Evolutionary conservation across 2,113 vertebrate genomes (phyloP), one percentile per base, ranked within the genome.

Genomic region (Nestor notabilis): DNA sequence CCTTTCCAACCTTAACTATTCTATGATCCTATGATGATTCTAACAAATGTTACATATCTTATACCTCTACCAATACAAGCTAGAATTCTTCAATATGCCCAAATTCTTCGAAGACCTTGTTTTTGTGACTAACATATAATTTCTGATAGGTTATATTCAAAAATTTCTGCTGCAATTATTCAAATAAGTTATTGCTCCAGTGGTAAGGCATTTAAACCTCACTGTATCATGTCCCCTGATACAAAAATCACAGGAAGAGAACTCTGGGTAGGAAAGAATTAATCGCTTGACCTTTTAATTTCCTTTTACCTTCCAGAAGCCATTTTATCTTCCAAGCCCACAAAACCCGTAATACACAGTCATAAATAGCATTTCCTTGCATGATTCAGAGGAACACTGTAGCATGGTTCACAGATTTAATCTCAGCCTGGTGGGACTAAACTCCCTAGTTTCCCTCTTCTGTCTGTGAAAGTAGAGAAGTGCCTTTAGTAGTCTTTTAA

Each of bases 41-140:
- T 13, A n/a, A 58, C 10, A 58, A n/a, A 43, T 47, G 12, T 65
- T 70, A 18, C 0, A 0, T 21, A 44, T 6, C 3, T 46, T 52
- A 61, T 55, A 16, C 27, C 11, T 5, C 18, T 35, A 44, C 9
- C 7, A 39, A 69, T 50, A 69, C 6, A 75, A 47, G 8, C 6
- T 8, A 24, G 49, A 35, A 53, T 41, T 35, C 13, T 72, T 68
- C 52, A 21, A 19, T 33, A 61, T 50, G 29, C 13, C 6, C 12
- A 65, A 55, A 70, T 29, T 63, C 31, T 89, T 60, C 55, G 60
- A 53, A 78, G 7, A 31, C 18, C 61, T 79, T 39, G 10, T 8
- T 58, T 87, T 60, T 83, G 4, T 78, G 31, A 53, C 4, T 20
- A 69, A 4, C 11, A 29, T 37, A 27, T 44, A 0, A 35, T 13